Conservation (phyloP, 2,888 invertebrate genomes). For the Xiphydria camelus region DNA sequence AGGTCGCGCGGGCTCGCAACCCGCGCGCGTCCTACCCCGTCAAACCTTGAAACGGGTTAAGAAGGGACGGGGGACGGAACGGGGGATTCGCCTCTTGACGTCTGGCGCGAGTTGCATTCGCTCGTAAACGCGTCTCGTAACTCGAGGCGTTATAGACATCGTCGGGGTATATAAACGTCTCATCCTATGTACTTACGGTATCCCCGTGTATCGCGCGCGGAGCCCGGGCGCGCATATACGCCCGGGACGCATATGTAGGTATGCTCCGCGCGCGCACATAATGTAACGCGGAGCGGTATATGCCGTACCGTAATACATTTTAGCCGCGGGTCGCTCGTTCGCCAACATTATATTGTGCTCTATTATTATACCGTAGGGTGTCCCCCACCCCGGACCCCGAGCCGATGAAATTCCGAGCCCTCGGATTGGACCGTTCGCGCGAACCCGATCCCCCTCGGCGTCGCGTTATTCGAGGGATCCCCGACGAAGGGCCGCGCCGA, state of each 20-base stretch:
- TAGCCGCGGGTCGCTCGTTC: constrained; percentile 33
- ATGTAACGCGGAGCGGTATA: no score
- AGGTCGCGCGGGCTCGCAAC: no score
- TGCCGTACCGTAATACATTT: constrained; percentile 28
- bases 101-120: constrained; percentile 53
- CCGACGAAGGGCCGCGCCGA: background rate
- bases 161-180: constrained; percentile 57
- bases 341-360: constrained; percentile 31
- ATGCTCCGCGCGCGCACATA: constrained; percentile 4
- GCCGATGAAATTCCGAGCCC: constrained; percentile 31
- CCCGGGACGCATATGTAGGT: constrained; percentile 1
- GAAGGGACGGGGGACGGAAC: no score
- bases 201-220: constrained; percentile 16
- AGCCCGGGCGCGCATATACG: constrained; percentile 4
- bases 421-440: constrained; percentile 26
- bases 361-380: constrained; percentile 33
- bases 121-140: constrained; percentile 59
- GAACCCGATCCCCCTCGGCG: no score
- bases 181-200: constrained; percentile 55
- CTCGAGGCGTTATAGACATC: constrained; percentile 57
- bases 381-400: constrained; percentile 22
- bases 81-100: constrained; percentile 36
- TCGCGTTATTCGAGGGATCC: no score
- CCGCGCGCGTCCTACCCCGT: no score
- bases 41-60: no score